Conservation (phyloP, 2,113 vertebrate species). For the Colossoma macropomum region DNA sequence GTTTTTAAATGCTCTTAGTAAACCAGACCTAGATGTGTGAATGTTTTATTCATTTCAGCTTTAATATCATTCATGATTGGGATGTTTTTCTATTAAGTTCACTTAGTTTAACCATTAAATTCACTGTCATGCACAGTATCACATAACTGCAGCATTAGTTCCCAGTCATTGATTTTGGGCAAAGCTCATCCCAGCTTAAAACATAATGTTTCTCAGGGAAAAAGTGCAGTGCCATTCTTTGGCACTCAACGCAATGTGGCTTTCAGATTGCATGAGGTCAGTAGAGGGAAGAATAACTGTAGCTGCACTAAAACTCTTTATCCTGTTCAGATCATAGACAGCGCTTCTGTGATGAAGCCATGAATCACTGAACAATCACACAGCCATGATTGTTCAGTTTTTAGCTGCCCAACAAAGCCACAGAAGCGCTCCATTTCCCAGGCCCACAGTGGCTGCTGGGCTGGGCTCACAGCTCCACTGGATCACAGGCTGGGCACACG, state of each 20-base stretch:
- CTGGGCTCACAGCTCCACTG: not conserved
- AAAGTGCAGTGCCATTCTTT: not conserved
- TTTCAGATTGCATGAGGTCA: not conserved
- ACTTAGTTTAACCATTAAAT: not conserved
- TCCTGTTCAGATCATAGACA: not conserved
- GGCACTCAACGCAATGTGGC: not conserved
- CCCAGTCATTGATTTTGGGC: not conserved
- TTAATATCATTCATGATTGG: not conserved
- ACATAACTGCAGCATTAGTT: constrained; percentile 5
- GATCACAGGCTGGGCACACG: constrained; percentile 21
- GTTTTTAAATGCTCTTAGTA: not conserved
- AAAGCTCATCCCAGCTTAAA: not conserved
- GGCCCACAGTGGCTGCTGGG: not conserved
- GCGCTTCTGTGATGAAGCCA: not conserved
- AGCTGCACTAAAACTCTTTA: not conserved
- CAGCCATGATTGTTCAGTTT: not conserved
- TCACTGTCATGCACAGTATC: not conserved
- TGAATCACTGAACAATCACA: constrained; percentile 18
- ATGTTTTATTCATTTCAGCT: not conserved
- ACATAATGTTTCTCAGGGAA: not conserved
- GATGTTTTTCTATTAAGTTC: not conserved
- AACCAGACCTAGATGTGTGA: not conserved
- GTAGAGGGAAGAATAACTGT: not conserved
- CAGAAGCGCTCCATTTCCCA: constrained; percentile 1
- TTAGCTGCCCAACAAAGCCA: constrained; percentile 12